Conservation (phyloP, 2,888 invertebrate species). For the Latrodectus hesperus region DNA sequence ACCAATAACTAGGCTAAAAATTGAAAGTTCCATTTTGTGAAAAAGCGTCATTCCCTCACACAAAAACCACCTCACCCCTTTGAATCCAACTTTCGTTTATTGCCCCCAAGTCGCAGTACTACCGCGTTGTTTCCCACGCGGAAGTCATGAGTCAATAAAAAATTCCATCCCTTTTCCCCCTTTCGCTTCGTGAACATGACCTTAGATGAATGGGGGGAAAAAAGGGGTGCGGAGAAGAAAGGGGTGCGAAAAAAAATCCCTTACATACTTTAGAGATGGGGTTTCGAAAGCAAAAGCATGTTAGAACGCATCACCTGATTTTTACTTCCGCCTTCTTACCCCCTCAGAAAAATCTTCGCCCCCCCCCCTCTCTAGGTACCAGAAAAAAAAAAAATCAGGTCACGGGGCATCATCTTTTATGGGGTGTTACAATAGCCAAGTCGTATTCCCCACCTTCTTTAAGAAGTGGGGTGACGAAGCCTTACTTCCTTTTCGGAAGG, state of each 20-base stretch:
- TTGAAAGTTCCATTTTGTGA: conserved; percentile 53
- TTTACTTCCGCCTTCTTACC: conserved; percentile 45
- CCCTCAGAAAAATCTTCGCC: not conserved
- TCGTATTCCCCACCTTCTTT: conserved; percentile 5
- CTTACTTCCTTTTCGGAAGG: conserved; percentile 30
- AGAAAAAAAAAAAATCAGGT: conserved; percentile 26
- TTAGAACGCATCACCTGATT: conserved; percentile 58
- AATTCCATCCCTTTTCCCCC: conserved; percentile 17
- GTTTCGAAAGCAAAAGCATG: conserved; percentile 59
- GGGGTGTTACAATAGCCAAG: conserved; percentile 5
- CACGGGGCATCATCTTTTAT: conserved; percentile 34
- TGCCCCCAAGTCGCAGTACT: conserved; percentile 10
- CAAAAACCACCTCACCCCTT: conserved; percentile 39
- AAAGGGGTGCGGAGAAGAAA: conserved; percentile 8
- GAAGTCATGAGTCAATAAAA: conserved; percentile 32
- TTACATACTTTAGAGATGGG: conserved; percentile 16
- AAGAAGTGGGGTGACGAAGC: conserved; percentile 34
- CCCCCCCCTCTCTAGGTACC: not conserved
- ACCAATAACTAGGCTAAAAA: conserved; percentile 35
- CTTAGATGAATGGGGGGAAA: conserved; percentile 12
- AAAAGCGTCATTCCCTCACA: conserved; percentile 8
- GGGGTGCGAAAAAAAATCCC: conserved; percentile 10
- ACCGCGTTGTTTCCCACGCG: conserved; percentile 63
- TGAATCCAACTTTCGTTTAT: conserved; percentile 58
- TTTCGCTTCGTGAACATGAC: conserved; percentile 57